A percentile compares a stretch with the other conserved stretches of the same genome.
Evolutionary conservation across 2,888 invertebrate species (phyloP).

Genomic region (Sialis lutaria): DNA sequence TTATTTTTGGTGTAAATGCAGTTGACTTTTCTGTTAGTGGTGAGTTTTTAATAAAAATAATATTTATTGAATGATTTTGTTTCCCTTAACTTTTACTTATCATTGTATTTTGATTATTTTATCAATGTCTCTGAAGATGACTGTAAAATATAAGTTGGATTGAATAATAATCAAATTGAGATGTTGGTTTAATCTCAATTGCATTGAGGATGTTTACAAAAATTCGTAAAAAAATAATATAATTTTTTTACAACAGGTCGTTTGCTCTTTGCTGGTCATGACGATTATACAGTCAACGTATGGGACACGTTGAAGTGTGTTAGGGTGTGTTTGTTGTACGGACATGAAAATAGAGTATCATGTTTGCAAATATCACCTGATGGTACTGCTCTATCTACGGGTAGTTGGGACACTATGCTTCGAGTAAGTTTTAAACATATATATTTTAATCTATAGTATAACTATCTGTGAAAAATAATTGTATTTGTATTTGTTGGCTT

Average conservation of each 20-base stretch:
- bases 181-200: neutral
- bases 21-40: constrained; percentile 95
- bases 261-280: constrained; percentile 92
- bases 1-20: constrained; percentile 94
- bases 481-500: too few species aligned
- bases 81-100: too few species aligned
- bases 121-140: too few species aligned
- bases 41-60: constrained; percentile 18
- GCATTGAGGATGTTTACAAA: neutral
- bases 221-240: neutral
- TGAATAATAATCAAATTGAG: too few species aligned
- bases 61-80: neutral
- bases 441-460: neutral
- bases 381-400: constrained; percentile 92
- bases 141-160: too few species aligned
- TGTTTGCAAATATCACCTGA: constrained; percentile 89
- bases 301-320: constrained; percentile 96
- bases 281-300: constrained; percentile 95
- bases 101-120: too few species aligned
- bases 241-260: constrained; percentile 42
- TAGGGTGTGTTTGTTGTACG: constrained; percentile 77
- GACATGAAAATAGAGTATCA: constrained; percentile 90
- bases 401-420: constrained; percentile 91
- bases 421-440: constrained; percentile 34
- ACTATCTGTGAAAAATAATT: too few species aligned